Evolutionary conservation across 2,113 vertebrate species (phyloP).

Genomic region (Zapus hudsonius): DNA sequence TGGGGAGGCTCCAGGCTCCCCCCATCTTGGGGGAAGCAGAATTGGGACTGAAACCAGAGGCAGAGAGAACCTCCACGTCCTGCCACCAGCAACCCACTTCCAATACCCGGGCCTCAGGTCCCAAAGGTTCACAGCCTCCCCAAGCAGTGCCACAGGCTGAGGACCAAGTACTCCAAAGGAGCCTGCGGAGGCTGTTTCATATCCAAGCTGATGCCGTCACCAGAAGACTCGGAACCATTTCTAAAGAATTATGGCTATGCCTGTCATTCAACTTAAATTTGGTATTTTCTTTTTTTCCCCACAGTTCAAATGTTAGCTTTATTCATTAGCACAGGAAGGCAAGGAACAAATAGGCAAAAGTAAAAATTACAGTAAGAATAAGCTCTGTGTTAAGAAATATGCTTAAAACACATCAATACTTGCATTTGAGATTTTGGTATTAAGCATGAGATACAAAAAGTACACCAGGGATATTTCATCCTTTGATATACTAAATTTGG

Average conservation of each 20-base stretch:
- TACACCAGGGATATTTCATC: background rate
- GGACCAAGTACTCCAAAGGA: background rate
- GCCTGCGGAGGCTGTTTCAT: background rate
- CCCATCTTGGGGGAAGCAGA: background rate
- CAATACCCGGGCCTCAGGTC: background rate
- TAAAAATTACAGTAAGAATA: constrained; percentile 3
- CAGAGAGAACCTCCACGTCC: background rate
- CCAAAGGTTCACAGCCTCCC: background rate
- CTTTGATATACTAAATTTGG: too few species aligned
- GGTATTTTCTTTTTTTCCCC: background rate
- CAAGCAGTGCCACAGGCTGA: background rate
- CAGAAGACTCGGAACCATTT: constrained; percentile 17
- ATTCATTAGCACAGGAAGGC: background rate
- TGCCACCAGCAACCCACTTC: background rate
- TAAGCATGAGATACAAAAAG: background rate
- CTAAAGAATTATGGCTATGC: background rate
- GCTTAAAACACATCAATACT: background rate
- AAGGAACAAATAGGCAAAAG: constrained; percentile 9
- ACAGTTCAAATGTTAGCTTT: constrained; percentile 51
- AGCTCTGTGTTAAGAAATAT: background rate
- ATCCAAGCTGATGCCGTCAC: background rate
- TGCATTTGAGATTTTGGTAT: constrained; percentile 8
- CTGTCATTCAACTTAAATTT: background rate
- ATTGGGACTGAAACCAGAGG: background rate
- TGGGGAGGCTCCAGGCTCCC: too few species aligned